Percentiles rank a stretch among this genome's conserved stretches.
Evolutionary conservation across 2,113 vertebrate species (phyloP).

Genomic region (Origma solitaria): DNA sequence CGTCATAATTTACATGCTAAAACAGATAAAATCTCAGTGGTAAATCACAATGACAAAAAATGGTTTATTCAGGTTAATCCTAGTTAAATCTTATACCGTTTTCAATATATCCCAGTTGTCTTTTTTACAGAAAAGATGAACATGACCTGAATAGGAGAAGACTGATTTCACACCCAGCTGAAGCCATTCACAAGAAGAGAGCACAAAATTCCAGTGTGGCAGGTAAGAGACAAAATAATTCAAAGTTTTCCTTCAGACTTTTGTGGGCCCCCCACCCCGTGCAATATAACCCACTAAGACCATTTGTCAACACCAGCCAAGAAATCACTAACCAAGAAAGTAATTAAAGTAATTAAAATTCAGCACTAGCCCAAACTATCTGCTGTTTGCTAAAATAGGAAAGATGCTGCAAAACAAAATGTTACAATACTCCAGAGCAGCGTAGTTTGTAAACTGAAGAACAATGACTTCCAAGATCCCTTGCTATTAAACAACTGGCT

Average conservation of each 20-base stretch:
- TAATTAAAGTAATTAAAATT: constrained; percentile 25
- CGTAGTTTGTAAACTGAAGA: neutral
- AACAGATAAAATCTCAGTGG: neutral
- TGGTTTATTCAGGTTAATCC: constrained; percentile 52
- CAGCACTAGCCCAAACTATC: neutral
- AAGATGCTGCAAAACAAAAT: neutral
- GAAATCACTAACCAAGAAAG: neutral
- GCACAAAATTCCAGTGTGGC: neutral
- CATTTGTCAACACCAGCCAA: neutral
- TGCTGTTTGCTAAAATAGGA: neutral
- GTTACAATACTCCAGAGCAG: neutral
- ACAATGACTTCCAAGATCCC: neutral
- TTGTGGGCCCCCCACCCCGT: neutral
- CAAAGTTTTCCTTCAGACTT: neutral
- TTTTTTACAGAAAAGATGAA: neutral
- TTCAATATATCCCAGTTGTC: constrained; percentile 26
- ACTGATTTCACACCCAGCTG: neutral
- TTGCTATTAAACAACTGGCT: neutral
- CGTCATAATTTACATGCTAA: neutral
- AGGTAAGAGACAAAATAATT: neutral
- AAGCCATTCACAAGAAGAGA: neutral
- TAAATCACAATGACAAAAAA: constrained; percentile 45
- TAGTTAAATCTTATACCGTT: constrained; percentile 28
- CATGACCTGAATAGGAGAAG: constrained; percentile 8
- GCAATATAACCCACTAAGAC: neutral